Conservation (phyloP, 2,113 vertebrate species). For the chimpanzee (Pan troglodytes) region NHGRI_mPanTro3-v2.1_pri NC_072418.2:40248501-40249000, state of each 20-base stretch:
- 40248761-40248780: slow-evolving; percentile 88
- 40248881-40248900: too few species aligned
- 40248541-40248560: slow-evolving; percentile 88
- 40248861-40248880: too few species aligned
- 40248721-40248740: slow-evolving; percentile 87
- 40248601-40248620: slow-evolving; percentile 91
- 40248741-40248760: slow-evolving; percentile 89
- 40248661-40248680: slow-evolving; percentile 85
- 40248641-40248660: slow-evolving; percentile 84
- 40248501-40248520: slow-evolving; percentile 83
- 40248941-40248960: too few species aligned
- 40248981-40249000: too few species aligned
- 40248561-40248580: slow-evolving; percentile 89
- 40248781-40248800: slow-evolving; percentile 90
- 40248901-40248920: too few species aligned
- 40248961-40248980: too few species aligned
- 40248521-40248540: slow-evolving; percentile 64
- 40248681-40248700: slow-evolving; percentile 94
- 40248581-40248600: slow-evolving; percentile 89
- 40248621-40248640: slow-evolving; percentile 90
- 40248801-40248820: slow-evolving; percentile 83
- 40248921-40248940: too few species aligned
- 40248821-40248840: slow-evolving; percentile 88
- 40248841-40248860: slow-evolving; percentile 88
- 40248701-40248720: slow-evolving; percentile 72